phyloP scores from a whole-genome alignment of 2,888 invertebrate species.

The Hirtodrosophila trivittata region DNA sequence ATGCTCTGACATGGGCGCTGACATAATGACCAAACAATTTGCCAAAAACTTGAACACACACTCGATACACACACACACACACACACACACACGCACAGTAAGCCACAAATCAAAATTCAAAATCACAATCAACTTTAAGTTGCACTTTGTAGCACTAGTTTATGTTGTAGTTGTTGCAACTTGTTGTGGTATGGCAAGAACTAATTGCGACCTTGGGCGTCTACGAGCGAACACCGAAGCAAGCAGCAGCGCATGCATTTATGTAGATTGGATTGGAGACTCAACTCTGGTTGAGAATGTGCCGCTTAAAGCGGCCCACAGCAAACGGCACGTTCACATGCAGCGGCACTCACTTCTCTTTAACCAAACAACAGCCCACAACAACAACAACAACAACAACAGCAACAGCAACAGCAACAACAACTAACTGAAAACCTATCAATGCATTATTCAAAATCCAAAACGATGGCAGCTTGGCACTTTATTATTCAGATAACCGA shows the following conservation, averaged over 20 bases:
- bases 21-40: conserved; percentile 71
- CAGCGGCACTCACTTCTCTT: conserved; percentile 14
- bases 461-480: conserved; percentile 15
- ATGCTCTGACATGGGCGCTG: conserved; percentile 42
- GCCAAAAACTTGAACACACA: conserved; percentile 43
- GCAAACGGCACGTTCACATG: conserved; percentile 55
- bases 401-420: conserved; percentile 2
- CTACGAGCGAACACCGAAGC: conserved; percentile 13
- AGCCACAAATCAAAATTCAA: conserved; percentile 40
- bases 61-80: not conserved
- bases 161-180: conserved; percentile 34
- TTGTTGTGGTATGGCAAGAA: conserved; percentile 54
- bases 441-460: conserved; percentile 34
- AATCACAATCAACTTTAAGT: conserved; percentile 41
- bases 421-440: conserved; percentile 23
- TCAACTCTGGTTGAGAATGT: conserved; percentile 42
- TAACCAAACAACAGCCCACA: conserved; percentile 9
- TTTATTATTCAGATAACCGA: conserved; percentile 18
- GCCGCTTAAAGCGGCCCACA: conserved; percentile 6
- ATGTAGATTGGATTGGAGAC: conserved; percentile 56
- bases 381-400: conserved; percentile 13
- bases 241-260: conserved; percentile 50
- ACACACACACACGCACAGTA: not conserved
- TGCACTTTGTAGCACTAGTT: conserved; percentile 13
- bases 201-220: conserved; percentile 74